Conservation (phyloP, 2,797 vertebrate genomes). For the Hemitrygon akajei region DNA sequence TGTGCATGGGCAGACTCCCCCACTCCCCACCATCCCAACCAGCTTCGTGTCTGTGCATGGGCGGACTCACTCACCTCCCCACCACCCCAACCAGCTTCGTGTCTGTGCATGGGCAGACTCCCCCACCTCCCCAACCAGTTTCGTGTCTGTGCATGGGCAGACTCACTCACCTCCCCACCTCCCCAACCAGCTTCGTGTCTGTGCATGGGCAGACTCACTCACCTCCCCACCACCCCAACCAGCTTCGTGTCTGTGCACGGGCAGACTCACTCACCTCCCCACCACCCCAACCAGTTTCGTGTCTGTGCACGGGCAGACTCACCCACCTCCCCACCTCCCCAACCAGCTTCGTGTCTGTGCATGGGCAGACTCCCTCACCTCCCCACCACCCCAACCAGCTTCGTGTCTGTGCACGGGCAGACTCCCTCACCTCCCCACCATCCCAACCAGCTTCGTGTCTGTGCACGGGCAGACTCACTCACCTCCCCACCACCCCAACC, state of each 20-base stretch:
- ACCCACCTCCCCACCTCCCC: slow-evolving; percentile 62
- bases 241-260: no score
- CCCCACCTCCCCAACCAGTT: slow-evolving; percentile 57
- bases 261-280: slow-evolving; percentile 57
- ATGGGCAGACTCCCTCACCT: slow-evolving; percentile 54
- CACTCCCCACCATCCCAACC: not conserved
- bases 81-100: no score
- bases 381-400: slow-evolving; percentile 41
- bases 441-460: no score
- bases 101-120: no score
- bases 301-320: no score
- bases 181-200: no score
- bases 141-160: no score
- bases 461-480: not conserved
- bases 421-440: slow-evolving; percentile 61
- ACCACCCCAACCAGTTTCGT: no score
- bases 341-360: no score
- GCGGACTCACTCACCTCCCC: slow-evolving; percentile 57
- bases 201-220: not conserved
- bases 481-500: slow-evolving; percentile 61
- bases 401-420: no score
- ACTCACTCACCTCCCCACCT: slow-evolving; percentile 61
- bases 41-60: no score
- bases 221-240: slow-evolving; percentile 61
- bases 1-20: no score